A percentile compares a stretch with the other conserved stretches of the same genome.
These are phyloP conservation scores for Epinotia brunnichana DNA, from an alignment of 2,888 invertebrate genomes.

Conservation along the genomic window DNA sequence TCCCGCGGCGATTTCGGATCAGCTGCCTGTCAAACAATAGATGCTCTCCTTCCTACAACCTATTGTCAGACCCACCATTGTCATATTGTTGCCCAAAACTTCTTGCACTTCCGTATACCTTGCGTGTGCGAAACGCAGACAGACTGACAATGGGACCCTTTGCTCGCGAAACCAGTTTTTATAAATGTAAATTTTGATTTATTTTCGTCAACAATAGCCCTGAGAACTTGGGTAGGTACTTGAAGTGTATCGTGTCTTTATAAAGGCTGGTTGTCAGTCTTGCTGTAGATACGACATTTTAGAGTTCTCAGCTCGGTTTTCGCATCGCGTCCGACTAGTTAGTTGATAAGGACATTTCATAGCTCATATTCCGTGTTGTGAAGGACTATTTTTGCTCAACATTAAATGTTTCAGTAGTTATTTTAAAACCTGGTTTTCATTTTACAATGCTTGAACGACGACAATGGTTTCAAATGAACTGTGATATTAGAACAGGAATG, in stretches of 20 bases:
- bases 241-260: neutral
- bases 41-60: slow-evolving; percentile 32
- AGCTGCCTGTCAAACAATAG: slow-evolving; percentile 29
- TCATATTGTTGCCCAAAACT: slow-evolving; percentile 36
- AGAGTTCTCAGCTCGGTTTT: neutral
- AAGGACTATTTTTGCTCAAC: neutral
- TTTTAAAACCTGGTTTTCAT: slow-evolving; percentile 7
- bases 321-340: neutral
- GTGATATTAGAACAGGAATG: slow-evolving; percentile 16
- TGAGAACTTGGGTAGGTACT: slow-evolving; percentile 38
- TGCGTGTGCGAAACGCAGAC: slow-evolving; percentile 45
- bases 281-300: neutral
- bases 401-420: neutral
- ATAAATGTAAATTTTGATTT: slow-evolving; percentile 46
- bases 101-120: slow-evolving; percentile 45
- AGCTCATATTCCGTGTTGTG: neutral
- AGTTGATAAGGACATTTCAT: neutral
- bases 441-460: neutral
- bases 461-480: slow-evolving; percentile 18
- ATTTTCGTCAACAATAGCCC: slow-evolving; percentile 44
- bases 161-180: slow-evolving; percentile 42
- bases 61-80: slow-evolving; percentile 31
- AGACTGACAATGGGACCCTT: slow-evolving; percentile 42
- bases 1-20: slow-evolving; percentile 13
- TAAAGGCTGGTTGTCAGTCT: neutral